phyloP scores from a whole-genome alignment of 2,113 vertebrate genomes.

The Papio anubis region DNA sequence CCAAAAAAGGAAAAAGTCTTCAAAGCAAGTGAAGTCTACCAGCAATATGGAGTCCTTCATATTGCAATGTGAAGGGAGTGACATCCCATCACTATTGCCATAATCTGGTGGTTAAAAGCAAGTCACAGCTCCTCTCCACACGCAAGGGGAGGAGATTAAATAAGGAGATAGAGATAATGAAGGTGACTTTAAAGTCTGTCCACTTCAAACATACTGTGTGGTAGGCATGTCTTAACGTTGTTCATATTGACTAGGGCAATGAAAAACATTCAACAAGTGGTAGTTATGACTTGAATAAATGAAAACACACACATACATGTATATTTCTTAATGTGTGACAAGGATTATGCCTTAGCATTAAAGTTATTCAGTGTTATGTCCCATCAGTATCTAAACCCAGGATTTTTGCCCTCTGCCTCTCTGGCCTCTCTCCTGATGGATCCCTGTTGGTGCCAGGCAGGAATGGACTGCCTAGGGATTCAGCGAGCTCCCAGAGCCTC shows the following conservation, averaged over 20 bases:
- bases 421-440: no score
- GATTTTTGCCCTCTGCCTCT: no score
- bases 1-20: not conserved
- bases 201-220: not conserved
- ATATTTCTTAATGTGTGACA: not conserved
- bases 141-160: not conserved
- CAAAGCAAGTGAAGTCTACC: not conserved
- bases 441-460: no score
- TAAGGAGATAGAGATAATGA: not conserved
- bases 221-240: not conserved
- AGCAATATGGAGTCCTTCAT: not conserved
- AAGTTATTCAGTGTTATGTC: not conserved
- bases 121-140: not conserved
- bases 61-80: not conserved
- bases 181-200: not conserved
- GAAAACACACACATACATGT: not conserved
- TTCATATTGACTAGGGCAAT: not conserved
- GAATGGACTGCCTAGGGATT: no score
- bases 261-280: not conserved
- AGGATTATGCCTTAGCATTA: not conserved
- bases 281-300: not conserved
- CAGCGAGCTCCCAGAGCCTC: no score
- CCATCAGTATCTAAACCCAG: not conserved
- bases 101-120: not conserved
- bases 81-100: not conserved